phyloP scores from a whole-genome alignment of 2,797 vertebrate species.

The Tarsius wallacei region DNA sequence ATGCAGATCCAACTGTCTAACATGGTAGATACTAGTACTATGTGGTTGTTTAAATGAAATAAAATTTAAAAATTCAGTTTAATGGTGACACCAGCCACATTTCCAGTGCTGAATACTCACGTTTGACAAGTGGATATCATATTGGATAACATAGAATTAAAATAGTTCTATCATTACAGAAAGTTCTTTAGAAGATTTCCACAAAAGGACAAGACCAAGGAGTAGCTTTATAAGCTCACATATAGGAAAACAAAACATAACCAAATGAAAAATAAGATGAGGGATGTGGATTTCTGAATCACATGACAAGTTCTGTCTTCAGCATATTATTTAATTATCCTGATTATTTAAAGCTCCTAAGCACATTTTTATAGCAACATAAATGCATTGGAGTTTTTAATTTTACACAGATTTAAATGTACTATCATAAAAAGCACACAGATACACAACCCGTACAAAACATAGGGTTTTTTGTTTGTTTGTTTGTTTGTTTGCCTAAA shows the following conservation, averaged over 20 bases:
- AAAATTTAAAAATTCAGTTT: neutral
- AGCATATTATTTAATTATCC: neutral
- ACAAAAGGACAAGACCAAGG: neutral
- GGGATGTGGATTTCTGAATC: neutral
- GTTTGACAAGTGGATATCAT: neutral
- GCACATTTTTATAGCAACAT: neutral
- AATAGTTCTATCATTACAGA: neutral
- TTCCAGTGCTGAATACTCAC: neutral
- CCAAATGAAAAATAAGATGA: neutral
- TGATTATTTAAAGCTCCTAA: neutral
- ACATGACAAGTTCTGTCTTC: neutral
- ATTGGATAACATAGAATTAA: neutral
- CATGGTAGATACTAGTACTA: neutral
- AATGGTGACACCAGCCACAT: neutral
- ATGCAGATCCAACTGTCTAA: neutral
- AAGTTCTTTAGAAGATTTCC: neutral
- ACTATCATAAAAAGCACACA: neutral
- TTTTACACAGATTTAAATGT: neutral
- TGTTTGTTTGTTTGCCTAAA: neutral
- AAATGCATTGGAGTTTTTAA: neutral
- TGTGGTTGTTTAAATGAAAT: neutral
- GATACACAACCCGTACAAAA: neutral
- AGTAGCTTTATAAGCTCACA: neutral
- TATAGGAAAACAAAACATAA: neutral
- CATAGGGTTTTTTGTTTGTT: neutral